Conservation (phyloP, 2,888 invertebrate species). For the Matsumyia berberina region DNA sequence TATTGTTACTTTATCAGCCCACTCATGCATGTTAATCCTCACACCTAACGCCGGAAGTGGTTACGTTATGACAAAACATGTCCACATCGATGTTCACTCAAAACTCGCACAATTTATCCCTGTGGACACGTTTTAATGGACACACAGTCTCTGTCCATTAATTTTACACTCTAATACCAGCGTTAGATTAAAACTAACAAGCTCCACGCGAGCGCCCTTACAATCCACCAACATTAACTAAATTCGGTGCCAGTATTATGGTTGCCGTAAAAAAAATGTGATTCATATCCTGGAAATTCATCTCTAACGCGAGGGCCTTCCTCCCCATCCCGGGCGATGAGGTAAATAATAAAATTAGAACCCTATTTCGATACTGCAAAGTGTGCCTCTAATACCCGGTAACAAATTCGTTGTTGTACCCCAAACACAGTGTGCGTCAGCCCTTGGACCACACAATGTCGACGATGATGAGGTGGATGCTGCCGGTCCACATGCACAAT, state of each 20-base stretch:
- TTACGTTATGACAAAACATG: conserved; percentile 9
- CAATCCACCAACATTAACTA: conserved; percentile 41
- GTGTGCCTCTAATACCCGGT: conserved; percentile 27
- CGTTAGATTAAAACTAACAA: conserved; percentile 29
- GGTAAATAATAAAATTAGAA: conserved; percentile 44
- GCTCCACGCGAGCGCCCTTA: conserved; percentile 1
- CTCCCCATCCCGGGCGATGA: conserved; percentile 19
- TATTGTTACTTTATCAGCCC: too few species aligned
- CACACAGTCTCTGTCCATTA: conserved; percentile 24
- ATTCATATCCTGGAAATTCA: conserved; percentile 46
- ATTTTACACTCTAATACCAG: conserved; percentile 19
- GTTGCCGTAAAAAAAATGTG: conserved; percentile 16
- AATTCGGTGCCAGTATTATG: conserved; percentile 47
- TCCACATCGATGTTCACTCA: conserved; percentile 5
- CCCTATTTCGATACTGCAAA: conserved; percentile 25
- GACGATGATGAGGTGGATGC: conserved; percentile 20
- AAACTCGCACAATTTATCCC: conserved; percentile 29
- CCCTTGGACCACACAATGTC: neutral
- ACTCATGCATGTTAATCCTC: too few species aligned
- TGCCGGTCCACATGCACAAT: conserved; percentile 45
- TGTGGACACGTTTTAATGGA: conserved; percentile 27
- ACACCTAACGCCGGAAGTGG: too few species aligned
- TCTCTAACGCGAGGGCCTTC: conserved; percentile 15
- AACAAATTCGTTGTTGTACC: conserved; percentile 59
- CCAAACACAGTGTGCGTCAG: conserved; percentile 50